Evolutionary conservation across 1,140 invertebrate species (phyloP), one percentile per base, ranked within the genome.

Genomic region (Aphis gossypii): DNA sequence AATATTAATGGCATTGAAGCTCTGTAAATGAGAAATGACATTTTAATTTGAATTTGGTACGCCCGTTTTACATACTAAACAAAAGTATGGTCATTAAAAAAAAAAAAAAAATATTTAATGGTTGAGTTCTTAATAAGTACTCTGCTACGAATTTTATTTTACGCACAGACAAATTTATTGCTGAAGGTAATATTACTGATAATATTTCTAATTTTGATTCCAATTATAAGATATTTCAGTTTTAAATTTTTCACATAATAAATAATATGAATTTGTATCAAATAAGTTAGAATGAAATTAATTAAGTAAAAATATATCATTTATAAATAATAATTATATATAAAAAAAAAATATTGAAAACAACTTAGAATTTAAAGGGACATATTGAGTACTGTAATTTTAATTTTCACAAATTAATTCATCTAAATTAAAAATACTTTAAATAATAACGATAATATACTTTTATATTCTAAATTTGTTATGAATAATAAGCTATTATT

Each of bases 31-130:
- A 48, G 54, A 82, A 92, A 92, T 82, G 44, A 51, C 68, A 30
- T 92, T 92, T 92, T 92, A 92, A 92, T 92, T 92, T 92, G 60
- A 92, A 92, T 92, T 92, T 68, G 21, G 90, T 82, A 46, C 41
- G n/a, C 68, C 14, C 60, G 68, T 76, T 92, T n/a, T 82, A 92
- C 90, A 92, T 92, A 83, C 18, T 92, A 82, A 82, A 82, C 68
- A 44, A 92, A 82, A 44, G 30, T 82, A 82, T 8, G 7, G 90
- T 82, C 68, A 46, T 82, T 91, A 82, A 91, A 82, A 92, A 35
- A 41, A 25, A 84, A 82, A 84, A 41, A 54, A 0, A 8, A 88
- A 35, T 88, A 51, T 88, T 51, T 88, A 35, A 54, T 88, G n/a
- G 5, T 88, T 23, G 48, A 88, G 46, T 88, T 51, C 46, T 88